Conservation (phyloP, 2,113 vertebrate genomes). For the Zosterops borbonicus region DNA sequence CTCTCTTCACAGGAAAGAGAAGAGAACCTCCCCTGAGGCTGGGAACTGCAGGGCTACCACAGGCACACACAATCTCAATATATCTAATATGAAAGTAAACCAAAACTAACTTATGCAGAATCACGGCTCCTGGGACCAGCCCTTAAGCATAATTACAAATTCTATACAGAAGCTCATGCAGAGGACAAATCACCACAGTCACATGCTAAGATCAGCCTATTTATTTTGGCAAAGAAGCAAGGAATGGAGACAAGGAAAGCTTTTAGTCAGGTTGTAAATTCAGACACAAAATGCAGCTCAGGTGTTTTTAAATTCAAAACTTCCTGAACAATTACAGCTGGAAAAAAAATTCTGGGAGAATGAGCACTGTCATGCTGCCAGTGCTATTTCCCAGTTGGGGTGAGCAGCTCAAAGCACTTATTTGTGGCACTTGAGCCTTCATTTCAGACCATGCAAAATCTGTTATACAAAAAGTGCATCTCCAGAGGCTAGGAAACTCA, state of each 20-base stretch:
- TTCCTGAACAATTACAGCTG: neutral
- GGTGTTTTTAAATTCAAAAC: slow-evolving; percentile 17
- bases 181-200: neutral
- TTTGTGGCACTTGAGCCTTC: neutral
- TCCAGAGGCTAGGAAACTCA: neutral
- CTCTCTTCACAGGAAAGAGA: neutral
- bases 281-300: neutral
- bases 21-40: neutral
- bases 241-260: neutral
- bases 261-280: slow-evolving; percentile 20
- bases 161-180: neutral
- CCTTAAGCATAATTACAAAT: neutral
- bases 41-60: neutral
- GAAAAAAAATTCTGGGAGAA: neutral
- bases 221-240: slow-evolving; percentile 5
- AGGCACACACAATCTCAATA: neutral
- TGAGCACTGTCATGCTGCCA: neutral
- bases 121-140: neutral
- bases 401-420: neutral
- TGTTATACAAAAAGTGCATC: neutral
- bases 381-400: neutral
- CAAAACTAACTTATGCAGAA: neutral
- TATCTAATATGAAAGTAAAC: neutral
- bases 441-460: neutral
- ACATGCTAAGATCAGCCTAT: neutral